Conservation (phyloP, 2,113 vertebrate genomes). For the Pituophis catenifer region DNA sequence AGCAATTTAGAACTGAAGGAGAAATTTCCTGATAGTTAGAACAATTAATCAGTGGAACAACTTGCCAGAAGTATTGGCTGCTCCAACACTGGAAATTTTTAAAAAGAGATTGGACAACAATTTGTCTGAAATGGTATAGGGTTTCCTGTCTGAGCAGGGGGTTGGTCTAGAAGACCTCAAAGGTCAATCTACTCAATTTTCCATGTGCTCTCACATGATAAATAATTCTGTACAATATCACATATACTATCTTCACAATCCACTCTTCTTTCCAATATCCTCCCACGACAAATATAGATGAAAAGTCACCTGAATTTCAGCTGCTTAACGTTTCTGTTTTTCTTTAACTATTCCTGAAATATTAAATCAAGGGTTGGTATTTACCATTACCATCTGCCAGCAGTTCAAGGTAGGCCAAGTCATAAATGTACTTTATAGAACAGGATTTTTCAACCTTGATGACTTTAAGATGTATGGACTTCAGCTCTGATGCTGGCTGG, state of each 20-base stretch:
- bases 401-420: neutral
- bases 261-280: neutral
- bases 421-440: neutral
- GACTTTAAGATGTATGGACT: neutral
- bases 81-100: neutral
- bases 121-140: too few relatives aligned
- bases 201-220: neutral
- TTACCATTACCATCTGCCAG: neutral
- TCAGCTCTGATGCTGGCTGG: neutral
- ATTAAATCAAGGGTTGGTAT: constrained; percentile 1
- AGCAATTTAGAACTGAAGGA: neutral
- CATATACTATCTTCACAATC: neutral
- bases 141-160: too few relatives aligned
- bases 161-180: too few relatives aligned
- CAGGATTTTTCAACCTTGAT: neutral
- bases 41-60: neutral
- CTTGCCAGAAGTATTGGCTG: neutral
- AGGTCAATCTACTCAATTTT: neutral
- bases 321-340: constrained; percentile 13
- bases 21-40: neutral
- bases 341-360: constrained; percentile 7
- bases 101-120: neutral
- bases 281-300: neutral
- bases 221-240: neutral
- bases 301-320: neutral